Conservation (phyloP, 1,140 invertebrate genomes). For the Pachyrhynchus sulphureomaculatus region DNA sequence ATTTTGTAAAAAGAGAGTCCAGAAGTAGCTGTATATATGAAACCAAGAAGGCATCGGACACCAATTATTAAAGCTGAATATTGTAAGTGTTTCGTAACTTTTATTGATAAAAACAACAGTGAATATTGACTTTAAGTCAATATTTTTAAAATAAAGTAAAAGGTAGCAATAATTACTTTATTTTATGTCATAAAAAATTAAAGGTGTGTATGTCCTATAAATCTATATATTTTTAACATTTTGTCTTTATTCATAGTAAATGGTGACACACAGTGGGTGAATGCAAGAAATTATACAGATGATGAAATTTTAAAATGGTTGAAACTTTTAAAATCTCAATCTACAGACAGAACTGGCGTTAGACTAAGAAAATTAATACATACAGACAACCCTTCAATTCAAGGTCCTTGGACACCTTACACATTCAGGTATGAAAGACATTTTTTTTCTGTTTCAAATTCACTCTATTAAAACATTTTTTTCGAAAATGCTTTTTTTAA, state of each 20-base stretch:
- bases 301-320: slow-evolving; percentile 86
- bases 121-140: too few relatives aligned
- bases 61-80: slow-evolving; percentile 85
- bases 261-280: slow-evolving; percentile 74
- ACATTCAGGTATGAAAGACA: slow-evolving; percentile 62
- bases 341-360: slow-evolving; percentile 64
- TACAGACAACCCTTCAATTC: slow-evolving; percentile 85
- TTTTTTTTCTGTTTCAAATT: too few relatives aligned
- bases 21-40: slow-evolving; percentile 86
- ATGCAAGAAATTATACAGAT: slow-evolving; percentile 62
- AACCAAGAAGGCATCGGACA: slow-evolving; percentile 81
- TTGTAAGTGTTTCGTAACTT: too few relatives aligned
- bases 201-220: too few relatives aligned
- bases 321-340: slow-evolving; percentile 70
- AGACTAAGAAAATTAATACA: slow-evolving; percentile 77
- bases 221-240: too few relatives aligned
- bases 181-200: too few relatives aligned
- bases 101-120: too few relatives aligned
- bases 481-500: too few relatives aligned
- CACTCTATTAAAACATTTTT: too few relatives aligned
- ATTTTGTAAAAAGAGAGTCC: slow-evolving; percentile 86
- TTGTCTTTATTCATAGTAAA: slow-evolving; percentile 66
- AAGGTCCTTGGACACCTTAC: slow-evolving; percentile 93
- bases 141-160: too few relatives aligned
- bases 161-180: too few relatives aligned